These are phyloP conservation scores for Globia sparganii DNA, from an alignment of 2,888 invertebrate species.

Conservation along the genomic window DNA sequence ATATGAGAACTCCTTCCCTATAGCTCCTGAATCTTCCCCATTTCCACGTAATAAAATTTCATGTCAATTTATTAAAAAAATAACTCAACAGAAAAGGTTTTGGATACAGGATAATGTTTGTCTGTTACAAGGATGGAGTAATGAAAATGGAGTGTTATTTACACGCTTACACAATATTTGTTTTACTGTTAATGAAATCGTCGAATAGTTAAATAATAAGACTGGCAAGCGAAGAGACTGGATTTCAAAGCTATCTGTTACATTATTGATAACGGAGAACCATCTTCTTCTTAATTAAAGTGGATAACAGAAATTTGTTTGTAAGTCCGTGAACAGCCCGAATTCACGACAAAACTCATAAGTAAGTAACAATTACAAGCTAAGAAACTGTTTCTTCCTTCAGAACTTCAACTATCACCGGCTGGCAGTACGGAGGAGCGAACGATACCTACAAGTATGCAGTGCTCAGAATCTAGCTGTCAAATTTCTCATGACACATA, in stretches of 20 bases:
- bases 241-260: background rate
- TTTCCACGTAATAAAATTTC: constrained; percentile 47
- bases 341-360: background rate
- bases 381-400: background rate
- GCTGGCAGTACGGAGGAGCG: background rate
- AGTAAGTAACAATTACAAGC: background rate
- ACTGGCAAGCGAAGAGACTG: background rate
- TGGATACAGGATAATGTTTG: constrained; percentile 9
- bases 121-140: background rate
- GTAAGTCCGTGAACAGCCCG: background rate
- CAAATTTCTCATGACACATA: background rate
- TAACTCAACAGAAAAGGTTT: constrained; percentile 18
- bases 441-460: background rate
- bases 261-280: background rate
- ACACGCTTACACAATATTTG: background rate
- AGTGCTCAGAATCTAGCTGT: background rate
- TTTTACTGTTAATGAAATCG: background rate
- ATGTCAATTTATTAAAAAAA: constrained; percentile 51
- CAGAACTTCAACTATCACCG: background rate
- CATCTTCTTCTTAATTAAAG: background rate
- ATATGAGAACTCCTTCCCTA: constrained; percentile 7
- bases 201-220: background rate
- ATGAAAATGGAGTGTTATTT: constrained; percentile 5
- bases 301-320: background rate
- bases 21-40: background rate